Conservation (phyloP, 2,888 invertebrate species). For the Stenoptilia bipunctidactyla region DNA sequence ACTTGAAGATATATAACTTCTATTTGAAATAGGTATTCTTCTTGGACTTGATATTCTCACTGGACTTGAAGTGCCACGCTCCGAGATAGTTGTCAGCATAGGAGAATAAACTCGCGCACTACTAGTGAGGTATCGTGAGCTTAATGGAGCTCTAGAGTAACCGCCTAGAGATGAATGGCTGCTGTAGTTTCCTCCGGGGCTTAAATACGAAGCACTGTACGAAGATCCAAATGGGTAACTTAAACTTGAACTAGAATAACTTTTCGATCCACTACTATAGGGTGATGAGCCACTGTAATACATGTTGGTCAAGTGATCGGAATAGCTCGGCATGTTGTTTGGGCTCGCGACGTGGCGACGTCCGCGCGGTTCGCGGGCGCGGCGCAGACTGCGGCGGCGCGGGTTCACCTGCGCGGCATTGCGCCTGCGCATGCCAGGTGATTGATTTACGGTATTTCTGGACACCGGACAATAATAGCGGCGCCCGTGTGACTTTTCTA, state of each 20-base stretch:
- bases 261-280: constrained; percentile 57
- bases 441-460: constrained; percentile 54
- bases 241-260: constrained; percentile 54
- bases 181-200: constrained; percentile 56
- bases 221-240: constrained; percentile 33
- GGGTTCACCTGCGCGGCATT: constrained; percentile 30
- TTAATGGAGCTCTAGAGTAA: constrained; percentile 65
- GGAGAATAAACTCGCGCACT: constrained; percentile 75
- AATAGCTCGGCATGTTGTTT: constrained; percentile 75
- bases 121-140: constrained; percentile 47
- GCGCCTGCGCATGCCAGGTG: constrained; percentile 33
- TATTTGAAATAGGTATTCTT: constrained; percentile 60
- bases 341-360: constrained; percentile 21
- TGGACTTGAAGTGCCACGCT: constrained; percentile 44
- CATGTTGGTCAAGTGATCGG: constrained; percentile 75
- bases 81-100: constrained; percentile 79
- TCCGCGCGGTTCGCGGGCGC: constrained; percentile 31
- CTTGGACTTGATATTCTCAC: constrained; percentile 54
- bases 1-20: constrained; percentile 48
- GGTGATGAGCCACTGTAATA: constrained; percentile 63
- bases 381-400: constrained; percentile 22
- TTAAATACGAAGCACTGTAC: constrained; percentile 64
- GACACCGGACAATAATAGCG: constrained; percentile 41
- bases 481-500: constrained; percentile 24
- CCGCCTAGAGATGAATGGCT: constrained; percentile 62